Percentiles rank a stretch among this genome's conserved stretches.
phyloP scores from a whole-genome alignment of 1,140 invertebrate species.

The Akabosia matsudoensis region DNA sequence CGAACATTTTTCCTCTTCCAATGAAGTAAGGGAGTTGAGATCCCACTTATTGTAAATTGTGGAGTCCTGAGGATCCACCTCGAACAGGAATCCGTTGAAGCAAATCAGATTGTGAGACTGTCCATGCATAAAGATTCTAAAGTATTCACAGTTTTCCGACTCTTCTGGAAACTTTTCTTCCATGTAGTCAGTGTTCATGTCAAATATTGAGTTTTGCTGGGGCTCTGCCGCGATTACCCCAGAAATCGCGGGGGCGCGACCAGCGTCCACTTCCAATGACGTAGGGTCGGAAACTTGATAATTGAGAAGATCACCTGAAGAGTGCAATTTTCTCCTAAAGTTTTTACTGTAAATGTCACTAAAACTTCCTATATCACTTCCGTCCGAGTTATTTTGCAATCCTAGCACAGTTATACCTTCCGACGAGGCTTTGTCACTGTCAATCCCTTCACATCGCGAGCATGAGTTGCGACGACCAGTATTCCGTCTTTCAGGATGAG shows the following conservation, averaged over 20 bases:
- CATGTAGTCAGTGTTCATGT: constrained; percentile 7
- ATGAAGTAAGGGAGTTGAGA: constrained; percentile 32
- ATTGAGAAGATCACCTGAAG: background rate
- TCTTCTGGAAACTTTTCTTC: constrained; percentile 14
- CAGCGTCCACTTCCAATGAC: too few species aligned
- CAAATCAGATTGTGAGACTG: constrained; percentile 29
- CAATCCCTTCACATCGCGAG: background rate
- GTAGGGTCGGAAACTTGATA: too few species aligned
- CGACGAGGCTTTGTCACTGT: constrained; percentile 1
- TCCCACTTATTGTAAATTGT: constrained; percentile 37
- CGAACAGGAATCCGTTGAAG: constrained; percentile 37
- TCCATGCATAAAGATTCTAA: constrained; percentile 39
- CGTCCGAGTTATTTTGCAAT: background rate
- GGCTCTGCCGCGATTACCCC: too few species aligned
- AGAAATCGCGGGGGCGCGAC: too few species aligned
- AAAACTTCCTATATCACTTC: background rate
- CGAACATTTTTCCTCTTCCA: constrained; percentile 33
- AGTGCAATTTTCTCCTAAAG: background rate
- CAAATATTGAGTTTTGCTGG: constrained; percentile 10
- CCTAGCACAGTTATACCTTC: background rate
- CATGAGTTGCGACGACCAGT: background rate
- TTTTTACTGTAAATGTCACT: background rate
- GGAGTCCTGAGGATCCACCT: constrained; percentile 31
- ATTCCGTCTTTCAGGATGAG: background rate
- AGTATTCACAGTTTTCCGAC: constrained; percentile 14